Evolutionary conservation across 2,888 invertebrate species (phyloP), one percentile per base, ranked within the genome.

Genomic region (Argynnis bischoffii): DNA sequence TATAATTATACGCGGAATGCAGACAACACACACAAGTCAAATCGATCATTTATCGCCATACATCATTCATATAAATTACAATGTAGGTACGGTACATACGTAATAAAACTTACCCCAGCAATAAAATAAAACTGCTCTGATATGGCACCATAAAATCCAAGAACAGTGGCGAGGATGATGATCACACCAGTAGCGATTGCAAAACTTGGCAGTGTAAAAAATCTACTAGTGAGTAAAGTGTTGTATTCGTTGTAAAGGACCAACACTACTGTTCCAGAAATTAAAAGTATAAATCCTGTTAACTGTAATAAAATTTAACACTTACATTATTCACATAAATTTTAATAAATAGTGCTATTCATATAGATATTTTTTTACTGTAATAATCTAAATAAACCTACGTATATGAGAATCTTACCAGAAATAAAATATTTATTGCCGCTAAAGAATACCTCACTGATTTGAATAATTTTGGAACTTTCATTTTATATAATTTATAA

Each of bases 121-220:
- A 96, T 94, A 90, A 97, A 95, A 82, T 96, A 96, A 81, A 97
- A 96, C 82, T 96, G 96, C 83, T 98, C 96, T 63, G 96, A 95
- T 65, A 96, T 90, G 0, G 98, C 97, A 13, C 97, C 97, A 85
- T 97, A 98, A 84, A 97, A 97, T 69, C 98, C 98, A 69, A 98
- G 95, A 80, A 95, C 95, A 0, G 96, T 94, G 6, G 96, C 94
- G 63, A 97, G 79, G 76, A 97, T 93, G 74, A 96, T 95, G 71
- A 96, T 89, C 82, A 76, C 88, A 3, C 95, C 96, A n/a, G 96
- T 93, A 0, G 95, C 94, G 61, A 96, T 94, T 14, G 95, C 87
- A 68, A 95, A 91, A 2, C 94, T 89, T 1, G 96, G 95, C 54
- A 96, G 93, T 0, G 95, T 95, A 79, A 95, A 94, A 87, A 96